phyloP scores from a whole-genome alignment of 2,888 invertebrate genomes.

The Agonopterix subpropinquella region DNA sequence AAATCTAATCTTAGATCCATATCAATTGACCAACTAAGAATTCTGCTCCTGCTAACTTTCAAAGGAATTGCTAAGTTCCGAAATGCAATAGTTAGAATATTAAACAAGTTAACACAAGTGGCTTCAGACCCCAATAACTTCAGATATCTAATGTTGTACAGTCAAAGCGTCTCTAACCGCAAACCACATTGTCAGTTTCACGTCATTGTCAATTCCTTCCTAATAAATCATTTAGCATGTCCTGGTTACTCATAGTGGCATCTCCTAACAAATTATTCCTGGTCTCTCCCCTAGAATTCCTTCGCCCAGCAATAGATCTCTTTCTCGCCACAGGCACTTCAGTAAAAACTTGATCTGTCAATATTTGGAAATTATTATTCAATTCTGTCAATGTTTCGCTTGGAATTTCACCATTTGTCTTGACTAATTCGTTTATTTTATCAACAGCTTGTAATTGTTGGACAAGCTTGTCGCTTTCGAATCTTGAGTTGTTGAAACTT shows the following conservation, averaged over 20 bases:
- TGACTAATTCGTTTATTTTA: constrained; percentile 65
- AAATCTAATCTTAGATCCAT: too few relatives aligned
- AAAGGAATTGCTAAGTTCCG: too few relatives aligned
- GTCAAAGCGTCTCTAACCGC: too few relatives aligned
- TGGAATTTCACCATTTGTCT: constrained; percentile 42
- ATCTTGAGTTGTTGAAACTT: constrained; percentile 55
- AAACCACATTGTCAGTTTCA: neutral
- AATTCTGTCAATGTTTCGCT: constrained; percentile 45
- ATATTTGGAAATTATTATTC: constrained; percentile 61
- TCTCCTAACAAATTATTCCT: constrained; percentile 48
- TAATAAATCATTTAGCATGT: constrained; percentile 56
- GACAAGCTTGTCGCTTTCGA: constrained; percentile 65
- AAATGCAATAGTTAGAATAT: too few relatives aligned
- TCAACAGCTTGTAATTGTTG: constrained; percentile 69
- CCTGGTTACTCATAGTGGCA: constrained; percentile 55
- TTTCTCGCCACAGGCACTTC: constrained; percentile 40
- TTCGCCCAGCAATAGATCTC: constrained; percentile 46
- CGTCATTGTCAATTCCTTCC: constrained; percentile 58
- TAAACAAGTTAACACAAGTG: too few relatives aligned
- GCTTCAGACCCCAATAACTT: too few relatives aligned
- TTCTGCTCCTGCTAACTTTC: too few relatives aligned
- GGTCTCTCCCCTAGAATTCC: constrained; percentile 35
- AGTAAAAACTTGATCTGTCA: constrained; percentile 48
- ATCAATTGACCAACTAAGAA: too few relatives aligned
- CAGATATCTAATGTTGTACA: too few relatives aligned